These are phyloP conservation scores for Aphyosemion australe DNA, from an alignment of 2,113 vertebrate species.

Conservation along the genomic window DNA sequence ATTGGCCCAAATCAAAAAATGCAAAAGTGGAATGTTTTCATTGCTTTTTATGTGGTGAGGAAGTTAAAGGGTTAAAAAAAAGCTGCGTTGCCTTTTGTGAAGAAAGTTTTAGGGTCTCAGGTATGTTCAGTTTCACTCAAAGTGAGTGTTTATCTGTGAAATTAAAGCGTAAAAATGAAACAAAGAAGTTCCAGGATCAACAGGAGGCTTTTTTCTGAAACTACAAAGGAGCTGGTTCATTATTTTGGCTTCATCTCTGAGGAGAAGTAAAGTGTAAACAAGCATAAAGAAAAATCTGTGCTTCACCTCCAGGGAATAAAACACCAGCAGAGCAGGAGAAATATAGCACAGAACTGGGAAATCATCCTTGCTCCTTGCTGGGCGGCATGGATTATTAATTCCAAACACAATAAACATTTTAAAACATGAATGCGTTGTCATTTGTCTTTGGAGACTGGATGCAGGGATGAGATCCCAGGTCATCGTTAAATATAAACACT, in stretches of 20 bases:
- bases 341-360: conserved; percentile 38
- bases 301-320: conserved; percentile 62
- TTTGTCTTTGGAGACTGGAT: conserved; percentile 14
- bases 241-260: conserved; percentile 61
- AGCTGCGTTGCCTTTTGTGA: too few relatives aligned
- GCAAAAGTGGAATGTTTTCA: too few relatives aligned
- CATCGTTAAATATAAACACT: not conserved
- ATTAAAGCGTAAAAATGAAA: conserved; percentile 11
- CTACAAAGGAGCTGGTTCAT: conserved; percentile 55
- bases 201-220: conserved; percentile 52
- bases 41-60: too few relatives aligned
- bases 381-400: conserved; percentile 55
- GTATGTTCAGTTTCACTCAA: too few relatives aligned
- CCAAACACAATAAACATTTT: conserved; percentile 34
- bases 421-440: conserved; percentile 26
- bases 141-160: too few relatives aligned
- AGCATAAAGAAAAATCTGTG: conserved; percentile 68
- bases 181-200: conserved; percentile 29
- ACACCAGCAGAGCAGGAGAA: conserved; percentile 9
- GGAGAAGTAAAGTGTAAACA: conserved; percentile 59
- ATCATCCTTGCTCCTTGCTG: too few relatives aligned
- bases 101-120: too few relatives aligned
- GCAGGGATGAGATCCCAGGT: not conserved
- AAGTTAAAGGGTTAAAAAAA: too few relatives aligned
- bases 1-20: too few relatives aligned